Evolutionary conservation across 2,113 vertebrate species (phyloP).

Genomic region (Canis aureus): DNA sequence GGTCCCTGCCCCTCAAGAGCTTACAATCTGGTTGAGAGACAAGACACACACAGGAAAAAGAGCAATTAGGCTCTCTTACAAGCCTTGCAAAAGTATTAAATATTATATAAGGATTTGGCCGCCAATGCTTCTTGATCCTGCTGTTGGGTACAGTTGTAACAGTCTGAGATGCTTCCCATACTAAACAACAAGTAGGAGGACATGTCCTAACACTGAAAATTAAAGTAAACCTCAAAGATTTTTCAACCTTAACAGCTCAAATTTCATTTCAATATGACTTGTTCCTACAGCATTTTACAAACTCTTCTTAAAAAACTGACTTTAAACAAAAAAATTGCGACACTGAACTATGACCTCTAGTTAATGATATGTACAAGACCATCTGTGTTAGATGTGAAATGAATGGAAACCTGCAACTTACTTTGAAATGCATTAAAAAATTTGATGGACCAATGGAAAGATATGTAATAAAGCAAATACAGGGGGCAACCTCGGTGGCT

Average conservation of each 20-base stretch:
- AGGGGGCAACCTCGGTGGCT: not conserved
- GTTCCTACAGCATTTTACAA: not conserved
- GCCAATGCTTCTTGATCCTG: slow-evolving; percentile 11
- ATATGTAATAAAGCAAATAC: not conserved
- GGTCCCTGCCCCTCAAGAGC: slow-evolving; percentile 61
- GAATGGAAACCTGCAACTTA: not conserved
- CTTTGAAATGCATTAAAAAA: slow-evolving; percentile 49
- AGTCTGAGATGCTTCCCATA: not conserved
- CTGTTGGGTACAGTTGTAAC: not conserved
- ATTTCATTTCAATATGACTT: slow-evolving; percentile 37
- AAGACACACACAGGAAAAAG: slow-evolving; percentile 58
- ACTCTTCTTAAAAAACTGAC: slow-evolving; percentile 29
- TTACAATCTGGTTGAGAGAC: slow-evolving; percentile 63
- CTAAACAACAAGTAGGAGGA: not conserved
- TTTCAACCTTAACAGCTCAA: slow-evolving; percentile 4
- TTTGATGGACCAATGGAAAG: not conserved
- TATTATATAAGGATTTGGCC: not conserved
- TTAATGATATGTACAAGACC: not conserved
- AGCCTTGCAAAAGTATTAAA: slow-evolving; percentile 36
- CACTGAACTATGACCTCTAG: not conserved
- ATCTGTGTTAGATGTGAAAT: not conserved
- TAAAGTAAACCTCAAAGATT: slow-evolving; percentile 30
- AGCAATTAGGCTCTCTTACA: slow-evolving; percentile 42
- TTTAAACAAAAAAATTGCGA: slow-evolving; percentile 45
- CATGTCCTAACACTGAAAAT: not conserved